Conservation (phyloP, 2,888 invertebrate genomes). For the Megalurothrips usitatus region DNA sequence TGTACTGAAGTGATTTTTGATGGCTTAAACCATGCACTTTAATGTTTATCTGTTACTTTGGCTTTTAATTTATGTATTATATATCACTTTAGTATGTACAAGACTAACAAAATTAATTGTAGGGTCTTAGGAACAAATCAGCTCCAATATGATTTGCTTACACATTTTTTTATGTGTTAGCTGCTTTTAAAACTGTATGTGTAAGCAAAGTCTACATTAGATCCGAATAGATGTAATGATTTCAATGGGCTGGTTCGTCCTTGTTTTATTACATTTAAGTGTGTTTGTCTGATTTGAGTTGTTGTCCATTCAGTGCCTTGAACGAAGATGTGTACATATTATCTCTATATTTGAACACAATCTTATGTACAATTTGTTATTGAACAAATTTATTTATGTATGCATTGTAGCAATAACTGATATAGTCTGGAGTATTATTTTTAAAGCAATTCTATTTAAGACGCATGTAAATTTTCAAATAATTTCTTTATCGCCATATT, state of each 20-base stretch:
- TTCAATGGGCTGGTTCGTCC: not conserved
- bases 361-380: constrained; percentile 3
- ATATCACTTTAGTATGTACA: not conserved
- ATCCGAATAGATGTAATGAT: not conserved
- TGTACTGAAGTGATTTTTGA: constrained; percentile 9
- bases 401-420: constrained; percentile 14
- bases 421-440: constrained; percentile 17
- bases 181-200: not conserved
- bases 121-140: not conserved
- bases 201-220: not conserved
- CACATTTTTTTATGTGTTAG: no score
- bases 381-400: constrained; percentile 16
- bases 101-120: constrained; percentile 18
- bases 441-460: not conserved
- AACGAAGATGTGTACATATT: constrained; percentile 14
- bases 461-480: not conserved
- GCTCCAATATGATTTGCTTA: no score
- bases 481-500: not conserved
- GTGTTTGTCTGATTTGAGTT: not conserved
- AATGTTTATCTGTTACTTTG: not conserved
- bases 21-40: not conserved
- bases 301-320: not conserved
- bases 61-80: not conserved
- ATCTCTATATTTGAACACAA: not conserved
- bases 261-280: not conserved